phyloP scores from a whole-genome alignment of 2,888 invertebrate species.

The Archips crataeganus region DNA sequence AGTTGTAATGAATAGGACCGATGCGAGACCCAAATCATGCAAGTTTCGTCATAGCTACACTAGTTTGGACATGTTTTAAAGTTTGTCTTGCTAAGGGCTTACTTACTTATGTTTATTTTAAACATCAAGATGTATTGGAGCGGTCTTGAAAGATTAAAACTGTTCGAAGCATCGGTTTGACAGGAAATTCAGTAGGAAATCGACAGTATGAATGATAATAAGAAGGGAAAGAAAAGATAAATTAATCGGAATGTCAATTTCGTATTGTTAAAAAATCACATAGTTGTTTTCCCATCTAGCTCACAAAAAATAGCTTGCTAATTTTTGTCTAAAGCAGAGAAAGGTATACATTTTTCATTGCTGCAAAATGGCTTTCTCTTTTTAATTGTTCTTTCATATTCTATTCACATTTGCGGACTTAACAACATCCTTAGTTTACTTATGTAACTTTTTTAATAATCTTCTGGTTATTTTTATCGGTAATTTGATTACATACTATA shows the following conservation, averaged over 20 bases:
- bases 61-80: slow-evolving; percentile 51
- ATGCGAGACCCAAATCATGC: slow-evolving; percentile 52
- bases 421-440: neutral
- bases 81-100: slow-evolving; percentile 16
- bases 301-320: neutral
- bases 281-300: neutral
- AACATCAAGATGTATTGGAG: too few species aligned
- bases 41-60: slow-evolving; percentile 59
- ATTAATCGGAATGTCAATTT: neutral
- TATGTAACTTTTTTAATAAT: slow-evolving; percentile 6
- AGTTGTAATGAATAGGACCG: slow-evolving; percentile 43
- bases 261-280: slow-evolving; percentile 1
- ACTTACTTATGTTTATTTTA: slow-evolving; percentile 5
- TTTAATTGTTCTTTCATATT: slow-evolving; percentile 12
- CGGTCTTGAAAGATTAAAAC: too few species aligned
- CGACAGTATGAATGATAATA: neutral
- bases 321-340: slow-evolving; percentile 13
- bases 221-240: neutral
- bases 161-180: neutral
- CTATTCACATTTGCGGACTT: neutral
- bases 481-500: neutral
- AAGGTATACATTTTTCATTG: slow-evolving; percentile 16
- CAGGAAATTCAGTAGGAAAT: neutral
- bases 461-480: neutral
- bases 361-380: slow-evolving; percentile 25